Conservation (phyloP, 2,797 vertebrate genomes). For the Hypotaenidia philippensis region DNA sequence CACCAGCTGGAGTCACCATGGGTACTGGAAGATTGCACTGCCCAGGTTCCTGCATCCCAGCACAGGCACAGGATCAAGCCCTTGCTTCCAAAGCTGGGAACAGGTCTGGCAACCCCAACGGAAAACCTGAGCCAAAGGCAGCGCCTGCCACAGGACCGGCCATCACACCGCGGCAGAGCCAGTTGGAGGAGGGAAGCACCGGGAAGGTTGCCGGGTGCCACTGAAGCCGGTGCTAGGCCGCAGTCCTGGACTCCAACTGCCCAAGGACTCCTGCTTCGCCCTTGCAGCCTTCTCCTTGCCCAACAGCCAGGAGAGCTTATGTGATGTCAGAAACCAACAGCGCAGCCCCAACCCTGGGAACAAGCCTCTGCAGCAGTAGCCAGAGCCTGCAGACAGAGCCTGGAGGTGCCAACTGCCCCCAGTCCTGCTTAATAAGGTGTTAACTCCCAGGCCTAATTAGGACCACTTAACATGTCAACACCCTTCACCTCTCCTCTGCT, state of each 20-base stretch:
- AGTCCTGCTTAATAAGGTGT: conserved; percentile 15
- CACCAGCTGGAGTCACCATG: rapidly evolving
- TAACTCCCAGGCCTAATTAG: conserved; percentile 47
- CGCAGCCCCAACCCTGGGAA: not conserved
- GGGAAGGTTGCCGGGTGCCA: rapidly evolving
- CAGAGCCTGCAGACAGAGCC: rapidly evolving
- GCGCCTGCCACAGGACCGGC: not conserved
- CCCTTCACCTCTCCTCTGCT: conserved; percentile 28
- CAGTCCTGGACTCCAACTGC: not conserved
- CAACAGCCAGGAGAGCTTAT: not conserved
- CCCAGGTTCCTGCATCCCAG: not conserved
- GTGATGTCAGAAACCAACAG: rapidly evolving
- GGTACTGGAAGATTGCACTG: not conserved
- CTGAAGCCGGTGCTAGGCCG: rapidly evolving
- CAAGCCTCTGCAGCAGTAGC: not conserved
- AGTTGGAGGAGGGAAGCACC: rapidly evolving
- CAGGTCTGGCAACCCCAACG: rapidly evolving
- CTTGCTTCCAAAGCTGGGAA: not conserved
- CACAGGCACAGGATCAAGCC: not conserved
- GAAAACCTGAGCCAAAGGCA: not conserved
- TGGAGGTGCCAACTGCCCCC: conserved; percentile 23
- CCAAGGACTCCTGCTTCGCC: rapidly evolving
- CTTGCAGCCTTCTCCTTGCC: not conserved
- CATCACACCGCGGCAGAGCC: rapidly evolving
- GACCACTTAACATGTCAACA: conserved; percentile 52